These are phyloP conservation scores for Eupithecia abbreviata DNA, from an alignment of 2,888 invertebrate species.

Conservation along the genomic window DNA sequence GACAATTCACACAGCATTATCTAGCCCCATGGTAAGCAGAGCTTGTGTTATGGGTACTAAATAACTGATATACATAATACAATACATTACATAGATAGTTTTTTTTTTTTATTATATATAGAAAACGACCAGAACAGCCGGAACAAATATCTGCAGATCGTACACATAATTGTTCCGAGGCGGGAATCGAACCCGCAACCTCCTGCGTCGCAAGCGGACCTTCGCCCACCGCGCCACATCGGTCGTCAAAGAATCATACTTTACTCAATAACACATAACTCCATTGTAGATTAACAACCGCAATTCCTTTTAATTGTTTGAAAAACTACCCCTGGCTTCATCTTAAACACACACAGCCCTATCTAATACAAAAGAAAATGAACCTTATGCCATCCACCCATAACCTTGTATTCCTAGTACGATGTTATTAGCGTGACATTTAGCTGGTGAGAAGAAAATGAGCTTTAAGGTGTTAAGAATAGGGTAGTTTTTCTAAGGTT, in stretches of 20 bases:
- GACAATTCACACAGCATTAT: too few relatives aligned
- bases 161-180: too few relatives aligned
- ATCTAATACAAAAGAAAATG: slow-evolving; percentile 1
- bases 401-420: not conserved
- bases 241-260: not conserved
- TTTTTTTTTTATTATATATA: too few relatives aligned
- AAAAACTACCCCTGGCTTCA: slow-evolving; percentile 70
- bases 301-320: slow-evolving; percentile 75
- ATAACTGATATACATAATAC: too few relatives aligned
- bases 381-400: not conserved
- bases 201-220: too few relatives aligned
- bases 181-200: too few relatives aligned
- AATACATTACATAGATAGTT: too few relatives aligned
- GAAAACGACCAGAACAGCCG: too few relatives aligned
- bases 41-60: too few relatives aligned
- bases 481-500: slow-evolving; percentile 17
- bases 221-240: too few relatives aligned
- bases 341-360: slow-evolving; percentile 24
- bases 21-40: too few relatives aligned
- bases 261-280: slow-evolving; percentile 61
- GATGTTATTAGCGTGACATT: slow-evolving; percentile 22
- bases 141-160: too few relatives aligned
- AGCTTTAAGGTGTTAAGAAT: not conserved
- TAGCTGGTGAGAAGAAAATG: not conserved
- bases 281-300: slow-evolving; percentile 71